Conservation (phyloP, 2,888 invertebrate genomes). For the Hypomecis punctinalis region DNA sequence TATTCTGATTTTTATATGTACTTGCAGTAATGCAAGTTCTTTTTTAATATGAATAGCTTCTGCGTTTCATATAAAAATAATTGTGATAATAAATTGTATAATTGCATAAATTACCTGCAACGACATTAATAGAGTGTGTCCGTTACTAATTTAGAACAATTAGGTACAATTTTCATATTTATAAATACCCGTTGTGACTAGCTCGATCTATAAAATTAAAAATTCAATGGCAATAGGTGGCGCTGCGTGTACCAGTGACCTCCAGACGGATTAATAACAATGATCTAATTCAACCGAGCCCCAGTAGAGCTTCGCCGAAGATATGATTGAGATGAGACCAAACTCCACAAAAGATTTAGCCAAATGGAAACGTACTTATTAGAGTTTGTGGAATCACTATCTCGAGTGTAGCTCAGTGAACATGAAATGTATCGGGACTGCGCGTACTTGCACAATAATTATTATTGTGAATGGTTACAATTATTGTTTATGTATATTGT, state of each 20-base stretch:
- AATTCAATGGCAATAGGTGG: slow-evolving; percentile 7
- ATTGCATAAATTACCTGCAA: too few species aligned
- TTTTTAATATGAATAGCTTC: too few species aligned
- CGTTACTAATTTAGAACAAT: too few species aligned
- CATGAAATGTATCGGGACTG: slow-evolving; percentile 11
- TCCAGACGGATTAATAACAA: slow-evolving; percentile 15
- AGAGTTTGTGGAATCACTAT: slow-evolving; percentile 20
- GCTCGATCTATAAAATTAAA: neutral
- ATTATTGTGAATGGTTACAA: neutral
- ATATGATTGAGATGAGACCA: slow-evolving; percentile 12
- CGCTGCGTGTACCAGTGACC: slow-evolving; percentile 3
- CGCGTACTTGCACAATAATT: slow-evolving; percentile 14
- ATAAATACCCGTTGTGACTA: too few species aligned
- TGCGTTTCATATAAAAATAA: too few species aligned
- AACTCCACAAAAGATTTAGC: slow-evolving; percentile 13
- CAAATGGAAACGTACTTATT: slow-evolving; percentile 16
- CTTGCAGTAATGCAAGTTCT: too few species aligned
- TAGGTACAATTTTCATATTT: too few species aligned
- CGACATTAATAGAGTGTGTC: too few species aligned
- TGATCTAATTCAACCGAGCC: slow-evolving; percentile 9
- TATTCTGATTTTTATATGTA: too few species aligned
- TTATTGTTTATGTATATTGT: too few species aligned
- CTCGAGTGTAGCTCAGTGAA: slow-evolving; percentile 15
- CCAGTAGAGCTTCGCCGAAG: slow-evolving; percentile 2
- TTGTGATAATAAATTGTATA: too few species aligned